Evolutionary conservation across 2,797 vertebrate species (phyloP).

Genomic region (Otus scops): DNA sequence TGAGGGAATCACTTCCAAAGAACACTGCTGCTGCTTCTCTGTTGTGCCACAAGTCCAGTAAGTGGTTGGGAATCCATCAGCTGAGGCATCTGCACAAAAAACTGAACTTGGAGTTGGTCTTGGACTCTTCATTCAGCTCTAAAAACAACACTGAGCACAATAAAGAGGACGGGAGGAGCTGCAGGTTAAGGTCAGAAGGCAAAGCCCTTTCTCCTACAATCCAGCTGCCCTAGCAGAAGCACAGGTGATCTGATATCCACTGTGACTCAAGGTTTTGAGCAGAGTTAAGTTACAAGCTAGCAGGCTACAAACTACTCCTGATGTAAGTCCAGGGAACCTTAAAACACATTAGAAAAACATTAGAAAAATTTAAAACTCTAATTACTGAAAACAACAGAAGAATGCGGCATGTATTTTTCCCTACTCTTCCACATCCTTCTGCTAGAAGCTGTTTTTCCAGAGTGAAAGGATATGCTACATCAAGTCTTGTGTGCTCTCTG

Average conservation of each 20-base stretch:
- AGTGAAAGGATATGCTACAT: conserved; percentile 9
- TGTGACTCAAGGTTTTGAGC: background rate
- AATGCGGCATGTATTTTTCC: conserved; percentile 4
- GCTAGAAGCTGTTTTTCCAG: background rate
- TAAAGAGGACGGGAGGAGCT: background rate
- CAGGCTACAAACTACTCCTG: background rate
- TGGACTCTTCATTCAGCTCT: background rate
- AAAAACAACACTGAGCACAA: background rate
- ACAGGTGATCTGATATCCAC: background rate
- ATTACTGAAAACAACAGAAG: background rate
- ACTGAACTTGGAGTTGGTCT: background rate
- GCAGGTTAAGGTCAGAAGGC: background rate
- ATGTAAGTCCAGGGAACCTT: background rate
- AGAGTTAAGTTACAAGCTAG: background rate
- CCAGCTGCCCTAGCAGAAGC: conserved; percentile 1
- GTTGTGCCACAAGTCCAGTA: background rate
- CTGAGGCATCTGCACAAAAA: background rate
- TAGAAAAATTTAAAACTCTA: background rate
- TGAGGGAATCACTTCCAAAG: background rate
- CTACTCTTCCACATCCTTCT: conserved; percentile 18
- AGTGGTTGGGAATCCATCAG: background rate
- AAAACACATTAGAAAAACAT: background rate
- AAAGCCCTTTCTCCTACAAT: background rate
- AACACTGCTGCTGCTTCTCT: background rate
- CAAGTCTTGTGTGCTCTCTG: background rate